Evolutionary conservation across 2,113 vertebrate genomes (phyloP).

Genomic region (Azemiops feae): DNA sequence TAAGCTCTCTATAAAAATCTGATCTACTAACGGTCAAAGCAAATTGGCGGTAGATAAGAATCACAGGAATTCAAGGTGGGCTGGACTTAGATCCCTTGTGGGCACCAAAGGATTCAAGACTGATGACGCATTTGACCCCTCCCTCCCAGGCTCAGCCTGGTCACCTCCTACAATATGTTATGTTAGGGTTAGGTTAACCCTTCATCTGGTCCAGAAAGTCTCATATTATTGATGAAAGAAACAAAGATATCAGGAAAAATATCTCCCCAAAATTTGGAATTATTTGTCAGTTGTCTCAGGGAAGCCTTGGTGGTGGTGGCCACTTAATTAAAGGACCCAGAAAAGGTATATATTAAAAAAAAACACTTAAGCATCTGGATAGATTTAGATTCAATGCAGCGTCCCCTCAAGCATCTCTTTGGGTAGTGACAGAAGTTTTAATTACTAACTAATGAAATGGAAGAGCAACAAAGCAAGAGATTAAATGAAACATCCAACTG

Average conservation of each 20-base stretch:
- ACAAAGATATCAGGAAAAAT: neutral
- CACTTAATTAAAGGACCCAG: too few species aligned
- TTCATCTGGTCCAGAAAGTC: neutral
- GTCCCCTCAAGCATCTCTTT: neutral
- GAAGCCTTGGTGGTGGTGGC: neutral
- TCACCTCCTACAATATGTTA: neutral
- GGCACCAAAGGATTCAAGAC: neutral
- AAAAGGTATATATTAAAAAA: neutral
- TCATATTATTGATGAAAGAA: neutral
- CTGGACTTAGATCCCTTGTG: neutral
- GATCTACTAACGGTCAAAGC: neutral
- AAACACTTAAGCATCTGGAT: neutral
- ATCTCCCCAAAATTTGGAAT: neutral
- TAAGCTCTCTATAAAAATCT: neutral
- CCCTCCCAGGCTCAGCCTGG: neutral
- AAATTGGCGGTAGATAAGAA: neutral
- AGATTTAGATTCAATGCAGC: neutral
- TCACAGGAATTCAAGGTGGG: neutral
- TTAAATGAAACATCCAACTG: neutral
- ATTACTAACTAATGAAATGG: neutral
- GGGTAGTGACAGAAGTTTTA: neutral
- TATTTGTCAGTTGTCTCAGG: neutral
- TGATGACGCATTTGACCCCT: neutral
- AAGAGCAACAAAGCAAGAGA: neutral
- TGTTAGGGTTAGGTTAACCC: neutral